Base-by-base conservation (phyloP, 2,888 invertebrate species). In the Leucoma salicis region DNA sequence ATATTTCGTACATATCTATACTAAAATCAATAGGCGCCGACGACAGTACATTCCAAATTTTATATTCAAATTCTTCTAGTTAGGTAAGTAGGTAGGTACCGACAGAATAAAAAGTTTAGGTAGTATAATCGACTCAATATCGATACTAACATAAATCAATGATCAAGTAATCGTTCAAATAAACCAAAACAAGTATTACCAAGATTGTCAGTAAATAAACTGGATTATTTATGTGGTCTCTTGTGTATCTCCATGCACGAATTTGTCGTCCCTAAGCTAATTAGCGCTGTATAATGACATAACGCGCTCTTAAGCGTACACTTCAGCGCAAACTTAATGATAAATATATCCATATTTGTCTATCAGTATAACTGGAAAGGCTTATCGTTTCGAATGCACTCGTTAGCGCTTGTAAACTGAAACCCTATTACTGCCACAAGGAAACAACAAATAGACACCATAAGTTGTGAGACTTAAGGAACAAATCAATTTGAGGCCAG, bases 321-420 rank as follows among this genome's bases (percentile, higher is more conserved):
- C 57, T 64, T 64, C 67, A 72, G 82, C 79, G 83, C 81, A 83
- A 84, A 82, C 72, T 73, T 72, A 74, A 78, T 80, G 86, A 86
- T 87, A 88, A 87, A 85, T 74, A 78, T 78, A 78, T 82, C 88
- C 89, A 82, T 89, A 88, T 88, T 88, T 84, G 88, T 88, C 87
- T 88, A 88, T 88, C 87, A 76, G 78, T 72, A 71, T 75, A 76
- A 78, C 85, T 78, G 80, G 78, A 80, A 78, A 72, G 68, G 77
- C 80, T 84, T 86, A 88, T 86, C 86, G 79, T 68, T 51, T 42
- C 70, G 61, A 73, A 71, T 67, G 73, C 76, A 70, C 86, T 88
- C 86, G 85, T 87, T 87, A 86, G 82, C 70, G 78, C 81, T 74
- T 82, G 82, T 81, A 86, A 87, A 74, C 75, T 72, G 82, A 80